These are phyloP conservation scores for Phylloscopus trochilus DNA, from an alignment of 2,113 vertebrate species.

Conservation along the genomic window DNA sequence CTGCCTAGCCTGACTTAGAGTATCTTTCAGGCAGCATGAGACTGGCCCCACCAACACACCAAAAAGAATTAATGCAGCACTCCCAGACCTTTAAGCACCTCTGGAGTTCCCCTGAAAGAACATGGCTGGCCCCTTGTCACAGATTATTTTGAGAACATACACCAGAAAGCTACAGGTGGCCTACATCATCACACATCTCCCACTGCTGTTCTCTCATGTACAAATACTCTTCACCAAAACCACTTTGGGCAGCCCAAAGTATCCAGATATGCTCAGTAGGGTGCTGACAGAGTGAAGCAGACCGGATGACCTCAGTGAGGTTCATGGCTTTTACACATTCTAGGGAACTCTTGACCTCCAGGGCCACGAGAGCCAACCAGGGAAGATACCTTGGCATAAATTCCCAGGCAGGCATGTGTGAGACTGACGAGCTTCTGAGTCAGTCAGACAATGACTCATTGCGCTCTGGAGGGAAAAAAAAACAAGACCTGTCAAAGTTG, in stretches of 20 bases:
- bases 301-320: background rate
- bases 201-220: background rate
- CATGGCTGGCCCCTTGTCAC: background rate
- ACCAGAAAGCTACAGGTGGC: background rate
- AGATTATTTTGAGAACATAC: background rate
- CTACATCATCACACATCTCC: background rate
- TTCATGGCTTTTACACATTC: background rate
- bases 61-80: background rate
- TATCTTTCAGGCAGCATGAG: accelerated
- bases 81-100: background rate
- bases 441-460: background rate
- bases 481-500: background rate
- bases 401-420: background rate
- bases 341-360: background rate
- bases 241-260: background rate
- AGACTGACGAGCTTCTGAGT: background rate
- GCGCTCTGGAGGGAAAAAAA: background rate
- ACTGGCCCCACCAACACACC: background rate
- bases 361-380: background rate
- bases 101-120: background rate
- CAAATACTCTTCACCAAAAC: background rate
- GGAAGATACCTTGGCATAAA: background rate
- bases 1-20: background rate
- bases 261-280: background rate
- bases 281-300: background rate